Conservation (phyloP, 2,888 invertebrate species). For the Piscicola geometra region DNA sequence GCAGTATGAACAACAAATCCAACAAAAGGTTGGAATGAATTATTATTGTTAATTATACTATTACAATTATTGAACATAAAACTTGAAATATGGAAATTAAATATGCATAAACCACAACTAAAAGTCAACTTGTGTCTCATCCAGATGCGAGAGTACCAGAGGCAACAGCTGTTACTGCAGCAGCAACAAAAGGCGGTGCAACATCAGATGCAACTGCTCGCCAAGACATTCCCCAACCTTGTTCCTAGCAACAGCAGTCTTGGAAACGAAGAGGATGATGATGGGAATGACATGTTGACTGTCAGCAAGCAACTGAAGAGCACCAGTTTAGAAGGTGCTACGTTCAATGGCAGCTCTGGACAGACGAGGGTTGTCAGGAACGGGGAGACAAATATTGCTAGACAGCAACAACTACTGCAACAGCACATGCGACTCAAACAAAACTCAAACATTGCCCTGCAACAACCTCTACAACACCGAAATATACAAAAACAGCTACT, state of each 20-base stretch:
- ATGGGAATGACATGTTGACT: too few species aligned
- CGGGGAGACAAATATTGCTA: too few species aligned
- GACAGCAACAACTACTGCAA: conserved; percentile 1
- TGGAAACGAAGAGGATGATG: neutral
- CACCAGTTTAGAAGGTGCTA: too few species aligned
- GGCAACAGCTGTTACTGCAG: neutral
- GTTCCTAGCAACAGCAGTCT: neutral
- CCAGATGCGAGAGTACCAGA: conserved; percentile 6
- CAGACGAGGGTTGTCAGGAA: too few species aligned
- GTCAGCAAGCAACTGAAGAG: too few species aligned
- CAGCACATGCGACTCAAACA: neutral
- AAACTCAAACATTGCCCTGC: neutral
- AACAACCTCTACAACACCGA: neutral
- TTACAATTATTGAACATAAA: too few species aligned
- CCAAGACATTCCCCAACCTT: conserved; percentile 1
- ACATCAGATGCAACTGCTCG: neutral
- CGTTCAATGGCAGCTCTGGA: too few species aligned
- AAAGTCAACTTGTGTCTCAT: too few species aligned
- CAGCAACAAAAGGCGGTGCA: conserved; percentile 1
- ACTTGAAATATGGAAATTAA: too few species aligned
- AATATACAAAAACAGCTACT: neutral
- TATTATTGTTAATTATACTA: too few species aligned
- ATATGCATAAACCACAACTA: too few species aligned
- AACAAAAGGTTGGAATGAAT: conserved; percentile 12
- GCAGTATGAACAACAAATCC: conserved; percentile 16